phyloP scores from a whole-genome alignment of 2,888 invertebrate genomes.

The Brachylomia viminalis region DNA sequence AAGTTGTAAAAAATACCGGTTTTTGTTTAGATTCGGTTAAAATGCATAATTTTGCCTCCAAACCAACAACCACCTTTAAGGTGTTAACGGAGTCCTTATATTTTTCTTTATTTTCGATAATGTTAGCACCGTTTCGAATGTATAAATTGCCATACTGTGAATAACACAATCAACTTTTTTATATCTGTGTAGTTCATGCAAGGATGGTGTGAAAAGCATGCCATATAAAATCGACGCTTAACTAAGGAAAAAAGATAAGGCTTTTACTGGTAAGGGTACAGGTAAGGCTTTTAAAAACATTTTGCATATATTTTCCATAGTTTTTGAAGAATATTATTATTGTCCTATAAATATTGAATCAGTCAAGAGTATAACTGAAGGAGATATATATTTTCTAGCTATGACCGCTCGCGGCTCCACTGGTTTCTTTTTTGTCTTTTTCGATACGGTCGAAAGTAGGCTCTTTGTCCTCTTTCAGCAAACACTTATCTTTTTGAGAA shows the following conservation, averaged over 20 bases:
- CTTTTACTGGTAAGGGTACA: too few relatives aligned
- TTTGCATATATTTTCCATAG: background rate
- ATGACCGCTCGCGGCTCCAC: too few relatives aligned
- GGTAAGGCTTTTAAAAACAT: too few relatives aligned
- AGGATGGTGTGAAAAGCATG: constrained; percentile 3
- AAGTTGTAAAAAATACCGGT: background rate
- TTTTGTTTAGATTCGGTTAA: constrained; percentile 4
- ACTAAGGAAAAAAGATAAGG: too few relatives aligned
- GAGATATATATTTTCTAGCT: background rate
- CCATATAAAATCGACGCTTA: background rate
- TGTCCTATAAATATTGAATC: background rate
- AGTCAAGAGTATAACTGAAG: background rate
- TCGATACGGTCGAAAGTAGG: background rate
- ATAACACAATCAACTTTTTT: background rate
- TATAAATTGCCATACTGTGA: background rate
- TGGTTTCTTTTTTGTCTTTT: background rate
- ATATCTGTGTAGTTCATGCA: constrained; percentile 1
- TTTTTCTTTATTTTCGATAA: background rate
- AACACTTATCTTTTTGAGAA: background rate
- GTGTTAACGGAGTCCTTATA: background rate
- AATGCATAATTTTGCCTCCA: background rate
- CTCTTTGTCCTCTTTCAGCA: background rate
- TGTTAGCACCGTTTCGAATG: constrained; percentile 1
- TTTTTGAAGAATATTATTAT: background rate
- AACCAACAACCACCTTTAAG: background rate